These are phyloP conservation scores for Girardinichthys multiradiatus DNA, from an alignment of 2,113 vertebrate species.

Conservation along the genomic window DNA sequence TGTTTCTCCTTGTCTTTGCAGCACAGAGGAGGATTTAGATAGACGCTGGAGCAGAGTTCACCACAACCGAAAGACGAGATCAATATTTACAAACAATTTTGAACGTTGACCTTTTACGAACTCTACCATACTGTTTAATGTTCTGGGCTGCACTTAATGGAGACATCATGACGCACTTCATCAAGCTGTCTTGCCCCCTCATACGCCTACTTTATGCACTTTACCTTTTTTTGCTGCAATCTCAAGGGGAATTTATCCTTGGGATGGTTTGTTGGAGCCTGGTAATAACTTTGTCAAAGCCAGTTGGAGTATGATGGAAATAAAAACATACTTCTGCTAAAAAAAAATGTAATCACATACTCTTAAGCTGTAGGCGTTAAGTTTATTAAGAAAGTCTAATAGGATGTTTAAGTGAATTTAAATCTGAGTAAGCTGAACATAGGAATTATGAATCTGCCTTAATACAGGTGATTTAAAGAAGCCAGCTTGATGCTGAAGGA, in stretches of 20 bases:
- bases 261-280: background rate
- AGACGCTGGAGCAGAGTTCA: constrained; percentile 31
- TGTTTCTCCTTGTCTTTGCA: constrained; percentile 12
- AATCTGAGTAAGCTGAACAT: background rate
- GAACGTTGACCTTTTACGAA: constrained; percentile 66
- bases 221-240: constrained; percentile 3
- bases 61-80: constrained; percentile 57
- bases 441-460: background rate
- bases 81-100: constrained; percentile 67
- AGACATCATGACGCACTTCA: constrained; percentile 68
- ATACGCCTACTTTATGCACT: constrained; percentile 28
- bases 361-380: background rate
- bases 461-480: background rate
- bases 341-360: background rate
- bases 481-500: background rate
- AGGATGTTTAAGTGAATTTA: background rate
- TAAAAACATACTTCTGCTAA: background rate
- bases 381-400: background rate
- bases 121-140: constrained; percentile 69
- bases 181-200: constrained; percentile 55
- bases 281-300: background rate
- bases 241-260: constrained; percentile 36
- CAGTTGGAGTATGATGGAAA: background rate
- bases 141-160: constrained; percentile 65
- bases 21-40: constrained; percentile 42